These are phyloP conservation scores for Rhabditophanes sp. DNA, from an alignment of 2,888 invertebrate genomes.

Conservation along the genomic window DNA sequence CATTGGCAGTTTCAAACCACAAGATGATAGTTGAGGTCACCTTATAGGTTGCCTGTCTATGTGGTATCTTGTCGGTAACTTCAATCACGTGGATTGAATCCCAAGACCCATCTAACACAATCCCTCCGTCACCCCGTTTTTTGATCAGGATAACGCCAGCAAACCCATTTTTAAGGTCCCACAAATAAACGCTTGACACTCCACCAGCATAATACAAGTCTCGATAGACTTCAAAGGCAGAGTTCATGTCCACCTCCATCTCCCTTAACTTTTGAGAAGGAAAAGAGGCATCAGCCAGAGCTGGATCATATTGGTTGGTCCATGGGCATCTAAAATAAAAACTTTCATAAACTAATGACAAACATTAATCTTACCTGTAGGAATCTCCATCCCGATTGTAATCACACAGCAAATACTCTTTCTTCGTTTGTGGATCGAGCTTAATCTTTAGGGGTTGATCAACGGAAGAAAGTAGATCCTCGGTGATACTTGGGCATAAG, in stretches of 20 bases:
- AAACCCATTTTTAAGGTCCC: conserved; percentile 92
- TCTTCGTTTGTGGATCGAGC: conserved; percentile 72
- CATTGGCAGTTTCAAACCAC: conserved; percentile 86
- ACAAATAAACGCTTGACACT: conserved; percentile 93
- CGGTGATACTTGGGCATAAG: conserved; percentile 78
- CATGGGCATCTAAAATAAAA: conserved; percentile 65
- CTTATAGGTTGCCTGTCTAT: conserved; percentile 87
- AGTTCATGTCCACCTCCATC: conserved; percentile 90
- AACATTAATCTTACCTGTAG: conserved; percentile 55
- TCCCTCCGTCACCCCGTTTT: conserved; percentile 67
- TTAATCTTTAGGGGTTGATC: conserved; percentile 96
- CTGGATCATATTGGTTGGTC: conserved; percentile 95
- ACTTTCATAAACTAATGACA: conserved; percentile 2
- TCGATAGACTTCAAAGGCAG: conserved; percentile 92
- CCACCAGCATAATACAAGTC: conserved; percentile 88
- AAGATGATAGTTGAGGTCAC: conserved; percentile 96
- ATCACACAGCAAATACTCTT: conserved; percentile 92
- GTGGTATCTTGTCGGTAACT: conserved; percentile 55
- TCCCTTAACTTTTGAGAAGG: conserved; percentile 86
- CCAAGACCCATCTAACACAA: conserved; percentile 98
- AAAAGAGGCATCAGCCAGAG: conserved; percentile 91
- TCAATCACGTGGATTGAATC: conserved; percentile 98
- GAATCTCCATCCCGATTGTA: conserved; percentile 98
- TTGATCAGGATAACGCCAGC: conserved; percentile 94
- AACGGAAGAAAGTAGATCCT: conserved; percentile 85